A percentile compares a stretch with the other conserved stretches of the same genome.
Conservation (phyloP, 1,140 invertebrate genomes). For the Zeugodacus cucurbitae region DNA sequence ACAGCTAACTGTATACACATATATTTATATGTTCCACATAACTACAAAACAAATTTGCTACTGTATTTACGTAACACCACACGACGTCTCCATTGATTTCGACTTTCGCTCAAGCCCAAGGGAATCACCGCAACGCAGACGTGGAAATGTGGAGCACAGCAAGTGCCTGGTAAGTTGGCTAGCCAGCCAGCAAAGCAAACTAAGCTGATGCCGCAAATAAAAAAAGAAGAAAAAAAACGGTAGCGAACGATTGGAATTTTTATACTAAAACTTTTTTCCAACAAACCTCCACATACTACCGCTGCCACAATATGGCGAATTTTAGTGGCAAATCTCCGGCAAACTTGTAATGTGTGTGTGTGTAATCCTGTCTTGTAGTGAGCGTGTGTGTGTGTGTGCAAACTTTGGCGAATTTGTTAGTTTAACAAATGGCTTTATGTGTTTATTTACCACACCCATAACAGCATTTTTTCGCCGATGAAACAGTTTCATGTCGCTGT, state of each 20-base stretch:
- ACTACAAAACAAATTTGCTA: too few relatives aligned
- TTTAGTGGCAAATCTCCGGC: not conserved
- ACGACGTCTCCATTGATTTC: not conserved
- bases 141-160: not conserved
- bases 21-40: too few relatives aligned
- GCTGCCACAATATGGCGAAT: not conserved
- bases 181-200: not conserved
- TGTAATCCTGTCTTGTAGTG: not conserved
- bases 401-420: conserved; percentile 27
- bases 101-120: not conserved
- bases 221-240: not conserved
- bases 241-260: not conserved
- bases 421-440: conserved; percentile 28
- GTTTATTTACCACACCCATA: conserved; percentile 28
- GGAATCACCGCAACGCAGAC: not conserved
- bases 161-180: not conserved
- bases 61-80: too few relatives aligned
- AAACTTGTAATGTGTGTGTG: not conserved
- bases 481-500: too few relatives aligned
- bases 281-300: not conserved
- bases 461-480: not conserved
- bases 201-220: not conserved
- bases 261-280: not conserved
- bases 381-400: not conserved
- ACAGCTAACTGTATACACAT: not conserved